Percentiles rank a stretch among this genome's conserved stretches.
Evolutionary conservation across 2,113 vertebrate genomes (phyloP).

Genomic region (Amia ocellicauda): DNA sequence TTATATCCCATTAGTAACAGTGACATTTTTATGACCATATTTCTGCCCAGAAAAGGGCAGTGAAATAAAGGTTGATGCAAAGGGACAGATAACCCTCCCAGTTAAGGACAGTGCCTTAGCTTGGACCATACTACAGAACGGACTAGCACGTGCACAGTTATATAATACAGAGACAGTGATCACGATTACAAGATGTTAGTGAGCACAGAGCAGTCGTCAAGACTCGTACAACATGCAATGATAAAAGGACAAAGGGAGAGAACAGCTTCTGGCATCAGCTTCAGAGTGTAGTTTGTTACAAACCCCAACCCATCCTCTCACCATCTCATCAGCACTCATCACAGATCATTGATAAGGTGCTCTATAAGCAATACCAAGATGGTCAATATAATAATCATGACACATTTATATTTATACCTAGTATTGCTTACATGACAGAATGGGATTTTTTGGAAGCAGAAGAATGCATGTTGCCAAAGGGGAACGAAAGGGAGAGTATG

Average conservation of each 20-base stretch:
- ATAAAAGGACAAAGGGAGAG: slow-evolving; percentile 55
- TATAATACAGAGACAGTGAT: no score
- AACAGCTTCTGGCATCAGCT: slow-evolving; percentile 98
- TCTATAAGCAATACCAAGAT: background rate
- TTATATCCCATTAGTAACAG: no score
- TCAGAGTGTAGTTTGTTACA: slow-evolving; percentile 86
- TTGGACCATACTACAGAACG: slow-evolving; percentile 29
- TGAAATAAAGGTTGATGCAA: background rate
- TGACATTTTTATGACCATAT: no score
- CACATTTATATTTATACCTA: slow-evolving; percentile 9
- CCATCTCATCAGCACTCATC: background rate
- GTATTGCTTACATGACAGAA: slow-evolving; percentile 31
- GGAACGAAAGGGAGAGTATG: slow-evolving; percentile 24
- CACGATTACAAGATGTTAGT: slow-evolving; percentile 39
- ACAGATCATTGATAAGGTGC: background rate
- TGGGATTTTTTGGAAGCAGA: slow-evolving; percentile 19
- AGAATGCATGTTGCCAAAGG: slow-evolving; percentile 23
- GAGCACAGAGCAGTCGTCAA: slow-evolving; percentile 45
- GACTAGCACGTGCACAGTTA: slow-evolving; percentile 1
- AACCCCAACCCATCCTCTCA: slow-evolving; percentile 37
- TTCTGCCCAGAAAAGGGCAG: background rate
- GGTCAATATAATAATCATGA: background rate
- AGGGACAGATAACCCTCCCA: background rate
- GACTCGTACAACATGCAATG: slow-evolving; percentile 44
- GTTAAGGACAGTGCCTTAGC: background rate